Evolutionary conservation across 2,888 invertebrate species (phyloP), one percentile per base, ranked within the genome.

Genomic region (Caenorhabditis virilis): DNA sequence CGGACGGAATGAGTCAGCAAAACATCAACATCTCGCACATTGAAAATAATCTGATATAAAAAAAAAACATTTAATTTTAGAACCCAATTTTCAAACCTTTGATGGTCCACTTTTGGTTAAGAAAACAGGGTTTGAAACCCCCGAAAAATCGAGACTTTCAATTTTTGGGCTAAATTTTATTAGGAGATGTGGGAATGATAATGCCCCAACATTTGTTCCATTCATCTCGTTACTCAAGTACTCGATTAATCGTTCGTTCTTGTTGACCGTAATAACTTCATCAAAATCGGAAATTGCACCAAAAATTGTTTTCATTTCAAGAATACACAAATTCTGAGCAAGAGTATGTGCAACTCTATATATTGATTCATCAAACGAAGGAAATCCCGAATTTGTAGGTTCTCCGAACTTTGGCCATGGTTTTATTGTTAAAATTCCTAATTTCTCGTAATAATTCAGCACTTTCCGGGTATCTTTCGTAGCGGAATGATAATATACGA

Each of bases 291-390:
- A 66, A 16, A 70, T 36, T 9, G 66, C 63, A 27, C 59, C 70
- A 26, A 69, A 46, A 18, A 63, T 41, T 0, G 71, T 60, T 9
- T 20, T 27, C 38, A 66, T 65, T 35, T 71, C 59, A 13, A 70
- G 39, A n/a, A 66, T 33, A 41, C 76, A 76, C 36, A 74, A 56
- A 47, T 76, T 76, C 36, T 65, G 64, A 23, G 76, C 74, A 16
- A 74, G 43, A 9, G 69, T 62, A 38, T 76, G 76, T 15, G 65
- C 74, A 30, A 74, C 60, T 6, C 76, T 65, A 45, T 76, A 76
- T 0, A 69, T 59, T 2, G 69, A 70, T 2, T 53, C 42, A 41
- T 63, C 63, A 16, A 54, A 11, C 16, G 13, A 27, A 11, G 42
- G 23, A 23, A n/a, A 16, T 3, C 18, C 16, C 6, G 16, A 6